Evolutionary conservation across 2,113 vertebrate genomes (phyloP).

Genomic region (Urocitellus parryii): DNA sequence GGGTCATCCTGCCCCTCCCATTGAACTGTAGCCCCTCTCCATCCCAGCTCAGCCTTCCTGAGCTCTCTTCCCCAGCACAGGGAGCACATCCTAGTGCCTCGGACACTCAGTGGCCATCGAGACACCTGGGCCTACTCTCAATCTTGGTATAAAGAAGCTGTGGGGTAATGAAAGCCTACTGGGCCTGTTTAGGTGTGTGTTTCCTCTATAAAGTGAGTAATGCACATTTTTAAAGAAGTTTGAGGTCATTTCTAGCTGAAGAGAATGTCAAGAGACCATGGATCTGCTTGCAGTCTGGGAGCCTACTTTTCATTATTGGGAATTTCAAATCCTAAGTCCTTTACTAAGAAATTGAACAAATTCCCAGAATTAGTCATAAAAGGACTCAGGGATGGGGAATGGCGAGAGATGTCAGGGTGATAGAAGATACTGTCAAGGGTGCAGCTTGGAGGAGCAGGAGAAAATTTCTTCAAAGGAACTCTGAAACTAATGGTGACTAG

Average conservation of each 20-base stretch:
- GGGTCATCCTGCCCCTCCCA: not conserved
- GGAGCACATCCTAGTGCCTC: not conserved
- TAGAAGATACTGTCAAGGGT: not conserved
- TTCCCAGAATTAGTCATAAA: not conserved
- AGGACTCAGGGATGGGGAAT: fast-evolving
- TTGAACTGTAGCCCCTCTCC: too few species aligned
- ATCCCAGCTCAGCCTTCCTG: not conserved
- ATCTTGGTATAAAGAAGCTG: not conserved
- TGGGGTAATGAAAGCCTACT: not conserved
- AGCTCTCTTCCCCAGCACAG: not conserved
- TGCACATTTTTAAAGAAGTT: not conserved
- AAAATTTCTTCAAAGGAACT: not conserved
- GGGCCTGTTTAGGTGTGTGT: not conserved
- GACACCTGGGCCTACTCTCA: not conserved
- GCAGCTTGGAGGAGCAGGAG: not conserved
- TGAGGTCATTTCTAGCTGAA: not conserved
- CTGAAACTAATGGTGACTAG: not conserved
- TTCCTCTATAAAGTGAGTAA: not conserved
- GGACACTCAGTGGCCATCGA: not conserved
- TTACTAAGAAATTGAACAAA: not conserved
- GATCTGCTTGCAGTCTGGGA: not conserved
- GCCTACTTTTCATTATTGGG: not conserved
- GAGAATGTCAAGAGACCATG: not conserved
- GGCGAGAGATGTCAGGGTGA: fast-evolving
- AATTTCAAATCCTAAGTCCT: slow-evolving; percentile 1